Base-by-base conservation (phyloP, 2,888 invertebrate species). In the Acleris literana region DNA sequence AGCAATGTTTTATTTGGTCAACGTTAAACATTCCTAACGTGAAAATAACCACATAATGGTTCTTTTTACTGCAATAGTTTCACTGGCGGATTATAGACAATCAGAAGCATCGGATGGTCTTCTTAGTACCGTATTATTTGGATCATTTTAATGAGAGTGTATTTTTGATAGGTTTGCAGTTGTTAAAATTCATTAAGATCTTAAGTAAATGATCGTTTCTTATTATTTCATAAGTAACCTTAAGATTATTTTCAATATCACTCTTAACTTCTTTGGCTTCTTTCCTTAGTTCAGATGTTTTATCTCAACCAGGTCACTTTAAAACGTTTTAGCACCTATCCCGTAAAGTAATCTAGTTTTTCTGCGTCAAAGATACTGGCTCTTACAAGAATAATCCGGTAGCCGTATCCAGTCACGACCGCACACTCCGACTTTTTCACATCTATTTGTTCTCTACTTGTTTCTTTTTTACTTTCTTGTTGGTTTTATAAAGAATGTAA, bases 391-490 rank as follows among this genome's bases (percentile, higher is more conserved):
- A 66, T 44, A 51, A 52, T 43, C 49, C 67, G 61, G 70, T 63
- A 68, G 70, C 67, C 44, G 60, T 57, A 56, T 49, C 49, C 66
- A 55, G 65, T 71, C 70, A 71, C 70, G 70, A 69, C 68, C 57
- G 62, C 69, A 68, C 62, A 56, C 63, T 44, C 56, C 49, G 39
- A 52, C 66, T 56, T 61, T 65, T 66, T 63, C 58, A 55, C 58
- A 49, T 54, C 64, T 61, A 62, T 63, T 67, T 58, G 51, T 61
- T 65, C 64, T 53, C 53, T 62, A 16, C 49, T 63, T 60, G 22
- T 63, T 62, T 65, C 53, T 69, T 63, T 66, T 52, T 43, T 69
- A 56, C 48, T 64, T 64, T 60, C 60, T 64, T 68, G 69, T 69
- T 69, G 69, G 69, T 69, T 69, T 69, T 69, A 56, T 69, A 49